Conservation (phyloP, 2,113 vertebrate genomes). For the Maccullochella peelii region DNA sequence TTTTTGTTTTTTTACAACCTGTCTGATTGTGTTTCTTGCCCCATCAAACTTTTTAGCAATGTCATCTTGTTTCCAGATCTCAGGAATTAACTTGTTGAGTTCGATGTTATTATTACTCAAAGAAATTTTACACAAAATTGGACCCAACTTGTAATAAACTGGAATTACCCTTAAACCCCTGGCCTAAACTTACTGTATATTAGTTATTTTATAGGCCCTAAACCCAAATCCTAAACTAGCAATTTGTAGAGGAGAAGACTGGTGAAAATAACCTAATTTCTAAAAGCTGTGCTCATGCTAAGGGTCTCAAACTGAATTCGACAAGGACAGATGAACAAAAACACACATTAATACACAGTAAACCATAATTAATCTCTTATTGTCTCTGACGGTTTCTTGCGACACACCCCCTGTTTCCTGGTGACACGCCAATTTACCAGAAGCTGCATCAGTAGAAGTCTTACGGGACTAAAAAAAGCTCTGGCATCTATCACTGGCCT, state of each 20-base stretch:
- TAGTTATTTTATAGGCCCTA: background rate
- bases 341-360: background rate
- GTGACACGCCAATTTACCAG: background rate
- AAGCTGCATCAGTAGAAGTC: slow-evolving; percentile 30
- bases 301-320: background rate
- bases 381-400: background rate
- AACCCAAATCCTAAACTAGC: background rate
- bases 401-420: slow-evolving; percentile 15
- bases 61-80: background rate
- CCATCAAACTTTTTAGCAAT: background rate
- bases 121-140: background rate
- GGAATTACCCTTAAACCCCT: background rate
- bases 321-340: background rate
- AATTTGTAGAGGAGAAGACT: background rate
- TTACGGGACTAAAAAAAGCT: background rate
- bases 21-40: background rate
- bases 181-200: background rate
- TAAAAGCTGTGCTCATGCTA: background rate
- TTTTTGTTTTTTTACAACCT: background rate
- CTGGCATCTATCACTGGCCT: background rate
- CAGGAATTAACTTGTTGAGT: background rate
- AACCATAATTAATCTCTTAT: slow-evolving; percentile 4
- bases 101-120: background rate
- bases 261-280: background rate
- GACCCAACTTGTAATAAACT: background rate